Conservation (phyloP, 2,113 vertebrate species). For the Nycticorax nycticorax region DNA sequence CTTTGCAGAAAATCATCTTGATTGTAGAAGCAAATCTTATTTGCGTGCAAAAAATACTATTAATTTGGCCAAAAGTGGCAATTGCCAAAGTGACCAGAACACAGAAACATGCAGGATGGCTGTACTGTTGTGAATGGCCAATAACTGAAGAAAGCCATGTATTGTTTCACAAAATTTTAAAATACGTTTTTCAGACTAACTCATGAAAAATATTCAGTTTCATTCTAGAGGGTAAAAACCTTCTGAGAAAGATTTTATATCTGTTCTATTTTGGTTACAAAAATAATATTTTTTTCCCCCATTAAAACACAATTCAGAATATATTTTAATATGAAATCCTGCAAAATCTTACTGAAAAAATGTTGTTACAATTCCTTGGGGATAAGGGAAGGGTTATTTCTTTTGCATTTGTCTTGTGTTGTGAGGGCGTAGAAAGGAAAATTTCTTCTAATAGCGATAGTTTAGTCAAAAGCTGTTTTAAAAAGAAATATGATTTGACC, state of each 20-base stretch:
- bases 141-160: background rate
- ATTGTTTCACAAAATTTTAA: background rate
- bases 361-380: background rate
- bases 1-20: background rate
- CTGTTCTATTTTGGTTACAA: background rate
- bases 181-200: background rate
- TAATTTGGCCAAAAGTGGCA: background rate
- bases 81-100: background rate
- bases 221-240: background rate
- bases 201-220: background rate
- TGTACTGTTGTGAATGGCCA: background rate
- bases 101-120: background rate
- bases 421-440: background rate
- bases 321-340: background rate
- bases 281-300: background rate
- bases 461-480: background rate
- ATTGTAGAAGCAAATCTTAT: background rate
- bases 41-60: background rate
- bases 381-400: background rate
- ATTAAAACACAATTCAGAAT: background rate
- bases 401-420: background rate
- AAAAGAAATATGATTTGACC: background rate
- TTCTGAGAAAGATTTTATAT: background rate
- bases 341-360: background rate
- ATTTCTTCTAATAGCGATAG: background rate